phyloP scores from a whole-genome alignment of 2,888 invertebrate genomes.

The Pasiphila rectangulata region DNA sequence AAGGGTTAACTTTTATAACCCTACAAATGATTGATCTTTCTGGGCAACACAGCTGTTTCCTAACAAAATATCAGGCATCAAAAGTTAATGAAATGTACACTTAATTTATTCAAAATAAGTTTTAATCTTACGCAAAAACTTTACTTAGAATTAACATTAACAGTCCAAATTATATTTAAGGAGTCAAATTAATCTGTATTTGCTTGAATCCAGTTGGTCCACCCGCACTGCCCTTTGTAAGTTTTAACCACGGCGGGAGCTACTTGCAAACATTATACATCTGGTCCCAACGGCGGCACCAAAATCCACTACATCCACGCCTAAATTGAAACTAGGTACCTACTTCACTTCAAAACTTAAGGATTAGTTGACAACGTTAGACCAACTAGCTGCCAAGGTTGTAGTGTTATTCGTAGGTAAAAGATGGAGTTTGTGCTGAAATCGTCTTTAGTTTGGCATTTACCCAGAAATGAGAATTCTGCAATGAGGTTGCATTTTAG shows the following conservation, averaged over 20 bases:
- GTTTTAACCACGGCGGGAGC: conserved; percentile 9
- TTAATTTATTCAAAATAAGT: no score
- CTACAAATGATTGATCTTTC: no score
- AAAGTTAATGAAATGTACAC: no score
- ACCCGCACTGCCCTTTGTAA: conserved; percentile 22
- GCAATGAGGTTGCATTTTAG: no score
- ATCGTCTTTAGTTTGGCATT: neutral
- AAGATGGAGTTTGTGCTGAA: neutral
- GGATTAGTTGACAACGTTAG: neutral
- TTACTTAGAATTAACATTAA: neutral
- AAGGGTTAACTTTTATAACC: no score
- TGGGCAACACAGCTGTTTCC: no score
- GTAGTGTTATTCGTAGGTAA: neutral
- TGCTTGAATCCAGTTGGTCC: conserved; percentile 8
- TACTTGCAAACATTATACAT: conserved; percentile 7
- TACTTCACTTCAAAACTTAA: neutral
- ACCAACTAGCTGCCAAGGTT: neutral
- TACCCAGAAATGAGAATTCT: no score
- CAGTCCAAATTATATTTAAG: neutral
- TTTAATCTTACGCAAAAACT: no score
- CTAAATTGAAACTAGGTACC: neutral
- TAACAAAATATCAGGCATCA: no score
- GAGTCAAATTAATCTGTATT: conserved; percentile 2
- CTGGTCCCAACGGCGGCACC: conserved; percentile 2
- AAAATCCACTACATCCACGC: neutral